phyloP scores from a whole-genome alignment of 2,113 vertebrate genomes.

The Pongo pygmaeus region DNA sequence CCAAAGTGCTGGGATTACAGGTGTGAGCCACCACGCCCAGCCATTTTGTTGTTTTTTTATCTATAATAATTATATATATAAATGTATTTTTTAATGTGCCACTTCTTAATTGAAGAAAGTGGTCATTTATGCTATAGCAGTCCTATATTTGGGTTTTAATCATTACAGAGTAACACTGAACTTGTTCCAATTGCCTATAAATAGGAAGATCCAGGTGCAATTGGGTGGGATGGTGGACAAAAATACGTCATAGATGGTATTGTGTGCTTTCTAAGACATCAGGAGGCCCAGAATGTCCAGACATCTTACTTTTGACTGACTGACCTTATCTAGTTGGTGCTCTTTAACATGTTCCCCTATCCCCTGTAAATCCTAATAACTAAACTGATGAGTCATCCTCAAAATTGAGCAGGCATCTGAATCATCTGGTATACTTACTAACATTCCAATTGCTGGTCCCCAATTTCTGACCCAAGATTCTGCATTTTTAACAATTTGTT shows the following conservation, averaged over 20 bases:
- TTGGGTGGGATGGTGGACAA: background rate
- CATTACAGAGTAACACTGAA: background rate
- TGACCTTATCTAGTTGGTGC: background rate
- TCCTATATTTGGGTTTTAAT: background rate
- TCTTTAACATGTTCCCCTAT: background rate
- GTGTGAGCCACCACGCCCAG: no score
- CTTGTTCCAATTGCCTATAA: background rate
- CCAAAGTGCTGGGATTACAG: no score
- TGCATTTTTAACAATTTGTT: background rate
- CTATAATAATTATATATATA: background rate
- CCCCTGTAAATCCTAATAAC: background rate
- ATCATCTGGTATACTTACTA: background rate
- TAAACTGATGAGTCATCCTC: background rate
- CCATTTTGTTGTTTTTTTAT: background rate
- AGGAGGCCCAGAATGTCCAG: background rate
- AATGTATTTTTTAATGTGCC: background rate
- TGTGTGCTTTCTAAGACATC: background rate
- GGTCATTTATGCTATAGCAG: background rate
- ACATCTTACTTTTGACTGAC: background rate
- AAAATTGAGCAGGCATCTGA: background rate
- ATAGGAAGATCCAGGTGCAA: background rate
- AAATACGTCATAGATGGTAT: background rate
- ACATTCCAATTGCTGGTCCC: background rate
- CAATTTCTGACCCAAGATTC: background rate
- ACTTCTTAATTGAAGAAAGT: background rate